Conservation (phyloP, 1,140 invertebrate genomes). For the Pararge aegeria region DNA sequence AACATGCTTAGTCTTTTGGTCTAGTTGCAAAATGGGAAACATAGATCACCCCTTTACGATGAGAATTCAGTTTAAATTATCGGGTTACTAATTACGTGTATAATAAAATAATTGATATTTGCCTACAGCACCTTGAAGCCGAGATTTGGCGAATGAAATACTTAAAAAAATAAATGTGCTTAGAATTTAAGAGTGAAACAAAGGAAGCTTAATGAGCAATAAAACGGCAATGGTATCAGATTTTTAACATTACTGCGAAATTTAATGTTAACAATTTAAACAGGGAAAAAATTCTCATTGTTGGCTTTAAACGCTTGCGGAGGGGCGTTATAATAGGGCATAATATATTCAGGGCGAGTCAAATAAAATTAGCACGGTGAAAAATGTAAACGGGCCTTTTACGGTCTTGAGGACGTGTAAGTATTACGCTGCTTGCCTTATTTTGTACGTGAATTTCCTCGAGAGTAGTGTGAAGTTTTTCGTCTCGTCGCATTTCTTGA, state of each 20-base stretch:
- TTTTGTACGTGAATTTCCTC: constrained; percentile 30
- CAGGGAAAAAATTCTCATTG: constrained; percentile 66
- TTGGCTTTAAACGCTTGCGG: constrained; percentile 68
- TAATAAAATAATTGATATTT: not conserved
- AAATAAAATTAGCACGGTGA: constrained; percentile 79
- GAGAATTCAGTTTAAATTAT: too few relatives aligned
- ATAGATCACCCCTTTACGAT: not conserved
- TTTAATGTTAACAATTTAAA: constrained; percentile 73
- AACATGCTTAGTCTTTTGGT: constrained; percentile 4
- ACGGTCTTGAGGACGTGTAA: constrained; percentile 69
- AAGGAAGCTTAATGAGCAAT: constrained; percentile 50
- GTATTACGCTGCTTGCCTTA: constrained; percentile 53
- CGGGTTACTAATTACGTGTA: not conserved
- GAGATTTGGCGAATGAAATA: not conserved
- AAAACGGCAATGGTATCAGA: constrained; percentile 57
- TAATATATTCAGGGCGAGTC: constrained; percentile 77
- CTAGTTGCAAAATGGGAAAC: constrained; percentile 12
- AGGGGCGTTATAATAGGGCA: constrained; percentile 72
- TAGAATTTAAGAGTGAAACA: constrained; percentile 14
- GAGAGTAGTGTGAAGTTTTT: constrained; percentile 24
- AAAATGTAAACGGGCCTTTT: constrained; percentile 77
- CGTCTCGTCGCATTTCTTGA: constrained; percentile 2
- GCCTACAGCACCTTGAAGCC: not conserved
- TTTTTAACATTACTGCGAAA: constrained; percentile 61
- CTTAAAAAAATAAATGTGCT: constrained; percentile 5